Evolutionary conservation across 2,888 invertebrate genomes (phyloP).

Genomic region (Volucella inflata): DNA sequence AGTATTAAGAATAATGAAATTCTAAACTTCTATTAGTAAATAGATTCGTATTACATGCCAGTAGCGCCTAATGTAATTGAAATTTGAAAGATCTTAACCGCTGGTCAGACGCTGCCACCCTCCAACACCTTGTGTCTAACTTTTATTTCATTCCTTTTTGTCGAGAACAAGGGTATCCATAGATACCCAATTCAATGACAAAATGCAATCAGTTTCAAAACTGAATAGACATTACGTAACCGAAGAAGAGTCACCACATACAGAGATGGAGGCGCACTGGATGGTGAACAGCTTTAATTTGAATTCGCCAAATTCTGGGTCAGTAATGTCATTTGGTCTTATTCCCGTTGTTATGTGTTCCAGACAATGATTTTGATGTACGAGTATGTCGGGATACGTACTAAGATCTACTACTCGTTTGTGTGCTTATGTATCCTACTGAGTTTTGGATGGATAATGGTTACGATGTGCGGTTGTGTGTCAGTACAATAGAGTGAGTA

Average conservation of each 20-base stretch:
- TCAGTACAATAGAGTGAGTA: background rate
- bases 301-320: slow-evolving; percentile 70
- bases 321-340: slow-evolving; percentile 52
- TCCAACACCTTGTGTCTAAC: slow-evolving; percentile 7
- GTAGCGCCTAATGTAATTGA: slow-evolving; percentile 55
- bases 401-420: slow-evolving; percentile 6
- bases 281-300: slow-evolving; percentile 50
- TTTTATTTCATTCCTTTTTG: background rate
- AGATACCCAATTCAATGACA: slow-evolving; percentile 40
- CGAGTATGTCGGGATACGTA: slow-evolving; percentile 22
- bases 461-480: slow-evolving; percentile 18
- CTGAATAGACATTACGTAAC: background rate
- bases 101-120: slow-evolving; percentile 18
- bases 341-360: slow-evolving; percentile 58
- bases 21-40: slow-evolving; percentile 63
- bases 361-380: slow-evolving; percentile 59
- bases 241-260: slow-evolving; percentile 44
- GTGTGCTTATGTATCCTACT: slow-evolving; percentile 27
- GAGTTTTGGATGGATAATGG: slow-evolving; percentile 10
- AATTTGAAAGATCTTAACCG: slow-evolving; percentile 24
- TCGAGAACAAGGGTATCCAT: slow-evolving; percentile 24
- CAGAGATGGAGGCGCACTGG: slow-evolving; percentile 10
- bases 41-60: slow-evolving; percentile 27
- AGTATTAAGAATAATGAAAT: slow-evolving; percentile 18
- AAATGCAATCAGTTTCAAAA: slow-evolving; percentile 42